phyloP scores from a whole-genome alignment of 2,797 vertebrate species.

The Tokudaia tokunoshimensis region DNA sequence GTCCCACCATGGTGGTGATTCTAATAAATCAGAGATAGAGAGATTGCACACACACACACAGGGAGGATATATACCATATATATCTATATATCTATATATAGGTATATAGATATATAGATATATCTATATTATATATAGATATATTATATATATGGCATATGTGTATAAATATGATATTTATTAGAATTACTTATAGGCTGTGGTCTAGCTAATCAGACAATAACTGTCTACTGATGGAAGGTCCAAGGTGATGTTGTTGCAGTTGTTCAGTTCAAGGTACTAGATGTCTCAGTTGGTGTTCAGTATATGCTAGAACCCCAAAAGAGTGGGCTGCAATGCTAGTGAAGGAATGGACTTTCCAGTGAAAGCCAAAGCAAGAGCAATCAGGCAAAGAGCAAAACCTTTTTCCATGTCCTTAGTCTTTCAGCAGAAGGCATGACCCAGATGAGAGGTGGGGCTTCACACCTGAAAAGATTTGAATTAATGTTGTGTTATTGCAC shows the following conservation, averaged over 20 bases:
- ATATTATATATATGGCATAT: too few species aligned
- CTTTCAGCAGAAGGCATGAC: not conserved
- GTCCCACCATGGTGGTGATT: too few species aligned
- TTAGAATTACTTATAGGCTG: not conserved
- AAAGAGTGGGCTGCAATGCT: not conserved
- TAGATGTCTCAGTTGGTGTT: not conserved
- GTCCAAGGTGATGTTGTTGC: not conserved
- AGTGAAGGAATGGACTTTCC: not conserved
- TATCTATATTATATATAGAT: too few species aligned
- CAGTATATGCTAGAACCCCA: not conserved
- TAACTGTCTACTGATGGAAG: not conserved
- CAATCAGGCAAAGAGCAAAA: not conserved
- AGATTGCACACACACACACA: too few species aligned
- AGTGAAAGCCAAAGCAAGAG: not conserved
- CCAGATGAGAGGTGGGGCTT: not conserved
- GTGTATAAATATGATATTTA: not conserved
- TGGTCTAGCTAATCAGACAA: not conserved
- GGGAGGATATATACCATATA: too few species aligned
- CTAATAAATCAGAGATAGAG: too few species aligned
- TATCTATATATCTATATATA: too few species aligned
- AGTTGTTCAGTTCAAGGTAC: not conserved
- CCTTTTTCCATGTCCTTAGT: not conserved
- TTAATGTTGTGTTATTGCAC: not conserved
- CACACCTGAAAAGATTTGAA: not conserved
- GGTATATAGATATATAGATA: too few species aligned